Base-by-base conservation (phyloP, 2,113 vertebrate species). In the Macrotus californicus region DNA sequence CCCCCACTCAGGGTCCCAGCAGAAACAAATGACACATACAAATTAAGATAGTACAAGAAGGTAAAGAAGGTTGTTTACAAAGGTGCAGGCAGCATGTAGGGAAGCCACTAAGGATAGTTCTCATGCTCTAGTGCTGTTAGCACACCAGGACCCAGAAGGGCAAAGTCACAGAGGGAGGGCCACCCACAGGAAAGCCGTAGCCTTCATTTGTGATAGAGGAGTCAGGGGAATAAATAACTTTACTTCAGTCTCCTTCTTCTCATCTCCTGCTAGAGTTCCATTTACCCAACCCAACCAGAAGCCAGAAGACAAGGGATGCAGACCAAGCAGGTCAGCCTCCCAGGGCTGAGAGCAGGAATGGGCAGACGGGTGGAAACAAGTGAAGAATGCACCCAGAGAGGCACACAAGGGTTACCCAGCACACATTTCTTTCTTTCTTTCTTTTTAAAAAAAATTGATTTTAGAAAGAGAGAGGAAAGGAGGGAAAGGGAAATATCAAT, bases 31-130 rank as follows among this genome's bases (percentile, higher is more conserved):
- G 24, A 43, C 22, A 54, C 50, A 39, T 0, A 64, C 5, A 94
- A 91, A 89, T 92, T 80, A 94, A 94, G 66, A 59, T 36, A 76
- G 87, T 88, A 89, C 56, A 94, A 82, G 26, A 69, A 59, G 26
- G 59, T 41, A 80, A 80, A 15, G 29, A 67, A 26, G 16, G 26
- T 36, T 84, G 39, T 64, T 89, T 76, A 76, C 79, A 89, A 94
- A 48, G 22, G 8, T 59, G 31, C 59, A 88, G 64, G 64, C 15
- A 56, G 46, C 43, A 34, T 26, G 14, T 64, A 70, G 36, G 80
- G 56, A 64, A 34, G 34, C 29, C 41, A 56, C 43, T 79, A 50
- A 64, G 61, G 14, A 29, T 13, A 70, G 29, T 0, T 2, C 6
- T 36, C 56, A 76, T 46, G 26, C 2, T 59, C 43, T n/a, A 70